These are phyloP conservation scores for Isurus oxyrinchus DNA, from an alignment of 2,113 vertebrate species.

Conservation along the genomic window DNA sequence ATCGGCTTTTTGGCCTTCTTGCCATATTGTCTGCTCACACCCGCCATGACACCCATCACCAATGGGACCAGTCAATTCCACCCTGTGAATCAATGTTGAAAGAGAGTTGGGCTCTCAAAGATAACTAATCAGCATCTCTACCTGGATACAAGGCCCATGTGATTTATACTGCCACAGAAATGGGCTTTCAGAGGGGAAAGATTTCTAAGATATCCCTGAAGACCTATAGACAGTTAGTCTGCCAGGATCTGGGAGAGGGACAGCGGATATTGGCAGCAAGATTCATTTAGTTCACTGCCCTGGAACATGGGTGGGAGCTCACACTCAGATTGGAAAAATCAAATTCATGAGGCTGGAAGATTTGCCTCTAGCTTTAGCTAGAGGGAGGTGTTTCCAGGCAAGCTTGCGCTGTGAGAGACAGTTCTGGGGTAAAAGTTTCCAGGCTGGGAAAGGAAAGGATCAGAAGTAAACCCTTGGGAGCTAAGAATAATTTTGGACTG, in stretches of 20 bases:
- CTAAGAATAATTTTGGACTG: too few species aligned
- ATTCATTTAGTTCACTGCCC: too few species aligned
- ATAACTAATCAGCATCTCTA: not conserved
- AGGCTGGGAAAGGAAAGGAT: too few species aligned
- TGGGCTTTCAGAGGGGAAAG: not conserved
- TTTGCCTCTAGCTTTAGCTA: not conserved
- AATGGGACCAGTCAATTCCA: not conserved
- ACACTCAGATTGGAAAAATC: not conserved
- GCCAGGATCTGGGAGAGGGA: too few species aligned
- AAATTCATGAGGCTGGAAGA: not conserved
- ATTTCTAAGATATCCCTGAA: not conserved
- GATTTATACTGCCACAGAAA: not conserved
- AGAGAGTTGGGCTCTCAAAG: not conserved
- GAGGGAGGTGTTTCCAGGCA: not conserved
- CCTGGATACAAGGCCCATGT: not conserved
- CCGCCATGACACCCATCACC: too few species aligned
- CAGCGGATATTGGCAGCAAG: not conserved
- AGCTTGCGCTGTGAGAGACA: not conserved
- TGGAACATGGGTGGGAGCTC: not conserved
- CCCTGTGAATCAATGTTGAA: not conserved
- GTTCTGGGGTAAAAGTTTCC: too few species aligned
- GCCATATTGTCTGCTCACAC: too few species aligned
- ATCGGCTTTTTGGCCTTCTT: too few species aligned
- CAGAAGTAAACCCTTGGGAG: too few species aligned
- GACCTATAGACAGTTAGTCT: not conserved